Percentiles rank a stretch among this genome's conserved stretches.
These are phyloP conservation scores for Eciton burchellii DNA, from an alignment of 1,140 invertebrate species.

Conservation along the genomic window DNA sequence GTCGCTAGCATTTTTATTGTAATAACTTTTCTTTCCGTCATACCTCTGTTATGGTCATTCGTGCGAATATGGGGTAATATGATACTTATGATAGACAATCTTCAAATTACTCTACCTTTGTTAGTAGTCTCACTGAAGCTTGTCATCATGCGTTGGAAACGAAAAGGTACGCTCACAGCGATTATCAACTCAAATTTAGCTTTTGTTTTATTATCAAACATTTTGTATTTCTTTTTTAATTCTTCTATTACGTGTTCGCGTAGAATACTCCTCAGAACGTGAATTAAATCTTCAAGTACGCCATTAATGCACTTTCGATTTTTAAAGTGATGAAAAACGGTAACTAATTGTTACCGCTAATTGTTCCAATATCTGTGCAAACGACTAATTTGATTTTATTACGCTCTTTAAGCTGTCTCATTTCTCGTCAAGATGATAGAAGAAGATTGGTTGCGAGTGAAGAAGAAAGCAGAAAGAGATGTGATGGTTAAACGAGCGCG, in stretches of 20 bases:
- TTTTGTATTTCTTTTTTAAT: no score
- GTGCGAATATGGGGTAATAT: background rate
- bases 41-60: constrained; percentile 3
- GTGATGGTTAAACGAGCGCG: constrained; percentile 16
- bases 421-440: constrained; percentile 8
- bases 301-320: no score
- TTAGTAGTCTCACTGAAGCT: constrained; percentile 15
- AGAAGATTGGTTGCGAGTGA: constrained; percentile 32
- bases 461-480: background rate
- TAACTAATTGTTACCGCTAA: no score
- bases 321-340: no score
- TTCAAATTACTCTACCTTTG: constrained; percentile 20
- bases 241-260: no score
- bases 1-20: background rate
- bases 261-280: no score
- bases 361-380: background rate
- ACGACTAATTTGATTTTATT: background rate
- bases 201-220: background rate
- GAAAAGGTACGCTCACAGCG: background rate
- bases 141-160: background rate
- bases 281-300: no score
- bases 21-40: background rate
- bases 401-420: constrained; percentile 4
- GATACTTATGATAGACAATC: constrained; percentile 5
- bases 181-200: background rate